Percentiles rank a stretch among this genome's conserved stretches.
These are phyloP conservation scores for Pseudomyrmex cubaensis DNA, from an alignment of 1,140 invertebrate species.

Conservation along the genomic window DNA sequence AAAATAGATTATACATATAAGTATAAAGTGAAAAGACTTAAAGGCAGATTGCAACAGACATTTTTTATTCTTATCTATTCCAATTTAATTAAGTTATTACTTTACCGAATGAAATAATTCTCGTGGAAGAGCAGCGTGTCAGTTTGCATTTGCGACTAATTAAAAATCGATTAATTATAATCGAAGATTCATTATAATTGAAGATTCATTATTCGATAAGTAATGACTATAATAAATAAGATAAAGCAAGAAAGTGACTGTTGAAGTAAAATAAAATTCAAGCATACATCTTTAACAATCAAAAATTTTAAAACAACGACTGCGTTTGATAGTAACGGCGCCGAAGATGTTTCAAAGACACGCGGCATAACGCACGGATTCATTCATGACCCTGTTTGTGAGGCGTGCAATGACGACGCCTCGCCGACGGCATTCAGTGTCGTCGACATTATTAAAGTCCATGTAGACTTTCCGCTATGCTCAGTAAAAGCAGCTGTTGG, in stretches of 20 bases:
- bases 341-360: constrained; percentile 24
- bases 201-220: background rate
- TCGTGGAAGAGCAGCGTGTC: background rate
- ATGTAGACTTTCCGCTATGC: constrained; percentile 7
- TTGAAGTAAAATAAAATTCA: background rate
- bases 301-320: constrained; percentile 14
- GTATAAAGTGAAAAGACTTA: too few relatives aligned
- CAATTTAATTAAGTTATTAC: constrained; percentile 19
- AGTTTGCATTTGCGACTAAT: background rate
- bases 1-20: too few relatives aligned
- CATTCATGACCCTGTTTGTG: constrained; percentile 25
- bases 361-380: constrained; percentile 28
- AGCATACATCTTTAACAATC: background rate
- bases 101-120: background rate
- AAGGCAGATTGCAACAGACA: too few relatives aligned
- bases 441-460: constrained; percentile 60
- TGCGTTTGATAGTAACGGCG: constrained; percentile 26
- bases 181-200: background rate
- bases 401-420: constrained; percentile 3
- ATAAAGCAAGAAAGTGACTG: background rate
- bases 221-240: background rate
- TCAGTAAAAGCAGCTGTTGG: constrained; percentile 1
- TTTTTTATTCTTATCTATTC: constrained; percentile 6
- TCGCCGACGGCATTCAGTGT: constrained; percentile 40
- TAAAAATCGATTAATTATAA: constrained; percentile 28